Evolutionary conservation across 2,888 invertebrate genomes (phyloP), one percentile per base, ranked within the genome.

Genomic region (Trichogramma dendrolimi): DNA sequence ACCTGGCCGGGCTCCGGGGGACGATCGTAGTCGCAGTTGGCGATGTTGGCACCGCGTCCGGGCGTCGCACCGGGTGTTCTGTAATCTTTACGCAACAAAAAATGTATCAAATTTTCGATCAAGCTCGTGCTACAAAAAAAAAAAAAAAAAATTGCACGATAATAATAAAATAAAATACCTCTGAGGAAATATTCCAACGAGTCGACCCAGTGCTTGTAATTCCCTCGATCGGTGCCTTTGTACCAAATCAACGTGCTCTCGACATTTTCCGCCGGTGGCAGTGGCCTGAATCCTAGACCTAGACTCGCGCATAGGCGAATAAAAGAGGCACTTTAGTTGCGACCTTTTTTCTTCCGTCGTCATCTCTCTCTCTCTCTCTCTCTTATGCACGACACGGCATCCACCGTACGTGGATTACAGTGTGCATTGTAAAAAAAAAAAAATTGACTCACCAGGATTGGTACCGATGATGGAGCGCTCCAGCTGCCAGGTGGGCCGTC

Each of bases 241-340:
- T 95, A 96, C 91, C 95, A 93, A 79, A 99, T 94, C 68, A 99
- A 85, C 44, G 96, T 96, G 77, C 96, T 96, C 71, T 94, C 93
- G 50, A 94, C 90, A 76, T 96, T 94, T 47, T 85, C 85, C 60
- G 85, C 84, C 50, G 91, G 88, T 6, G 97, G 94, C 84, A 91
- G 87, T 6, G 99, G 98, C 68, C 97, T 85, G 81, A 96, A 98
- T 66, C 97, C 97, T 60, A 98, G 84, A 58, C 96, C 85, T 87
- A 73, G 1, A 68, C 66, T 40, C 55, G 55, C 11, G 61, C 44
- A 65, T 54, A 46, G 38, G 27, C 27, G 27, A 27, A 27, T 27
- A n/a, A 43, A 49, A 54, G 39, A 38, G 44, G 41, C 10, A 52
- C 11, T 10, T 41, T 10, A 41, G 8, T 11, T 7, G 6, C 44